Evolutionary conservation across 2,888 invertebrate genomes (phyloP), one percentile per base, ranked within the genome.

Genomic region (Sarcophaga subvicina): DNA sequence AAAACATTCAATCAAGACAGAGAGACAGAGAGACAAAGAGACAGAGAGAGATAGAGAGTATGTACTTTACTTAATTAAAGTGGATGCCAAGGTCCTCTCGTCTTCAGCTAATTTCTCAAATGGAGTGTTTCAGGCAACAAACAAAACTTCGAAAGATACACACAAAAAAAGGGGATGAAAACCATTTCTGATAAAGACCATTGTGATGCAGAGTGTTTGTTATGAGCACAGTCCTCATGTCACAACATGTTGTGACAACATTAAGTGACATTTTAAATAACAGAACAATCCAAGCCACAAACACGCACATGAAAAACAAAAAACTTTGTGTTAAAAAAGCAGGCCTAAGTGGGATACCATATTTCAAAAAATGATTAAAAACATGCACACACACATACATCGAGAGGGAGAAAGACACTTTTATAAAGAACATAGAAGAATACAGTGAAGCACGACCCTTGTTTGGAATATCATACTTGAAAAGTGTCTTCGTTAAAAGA

Each of bases 171-270:
- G n/a, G 20, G 3, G 67, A 4, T 45, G 45, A 59, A 54, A 59
- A 25, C 49, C 45, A 49, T 49, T 49, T 49, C 49, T 37, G 37
- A 6, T 37, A 8, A 37, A 37, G 37, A 37, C 37, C 14, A 2
- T 54, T 54, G 3, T 2, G 17, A 0, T 54, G 54, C 63, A 67
- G 54, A 75, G 64, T 78, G 71, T 81, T 78, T 85, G 69, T 22
- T 12, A 54, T 59, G 71, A 10, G 20, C n/a, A 72, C 6, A 83
- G 72, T 12, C 71, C 84, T 71, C 54, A 67, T 49, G 67, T 47
- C 70, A 71, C 78, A 75, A 76, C 73, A 81, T 87, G 83, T 87
- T 87, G 81, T 87, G 86, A 87, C 86, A 84, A 79, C 76, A 79
- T 87, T 76, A 87, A 87, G 84, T 84, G 84, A 76, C 75, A 82